Evolutionary conservation across 2,113 vertebrate species (phyloP), one percentile per base, ranked within the genome.

Genomic region (Reinhardtius hippoglossoides): DNA sequence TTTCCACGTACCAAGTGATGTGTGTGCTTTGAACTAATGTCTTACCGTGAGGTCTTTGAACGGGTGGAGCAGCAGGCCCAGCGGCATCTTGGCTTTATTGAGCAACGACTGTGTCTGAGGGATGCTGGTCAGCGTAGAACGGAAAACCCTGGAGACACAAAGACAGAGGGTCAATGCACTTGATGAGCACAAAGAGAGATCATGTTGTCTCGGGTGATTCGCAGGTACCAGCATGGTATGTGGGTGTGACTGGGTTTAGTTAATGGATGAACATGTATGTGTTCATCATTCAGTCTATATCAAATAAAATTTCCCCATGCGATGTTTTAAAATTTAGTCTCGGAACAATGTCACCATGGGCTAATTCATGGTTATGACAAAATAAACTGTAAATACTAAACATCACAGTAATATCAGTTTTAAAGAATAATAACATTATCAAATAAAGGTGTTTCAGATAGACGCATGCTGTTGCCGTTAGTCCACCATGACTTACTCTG

Each of bases 21-120:
- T 40, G 9, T 26, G 13, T 56, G 65, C 56, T 37, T 9, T 50
- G 59, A 66, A 74, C 5, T n/a, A 16, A 70, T 24, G 24, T 1
- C 3, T 93, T 97, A 99, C 98, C 94, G 96, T 96, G 78, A 98
- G 93, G 85, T 99, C 98, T 95, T 98, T 99, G 92, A 99, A 99
- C 64, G 98, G 98, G 91, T 99, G 98, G 77, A 99, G 96, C 86
- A 98, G 94, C 74, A 99, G 94, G 74, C 98, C 98, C 89, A 99
- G 85, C 21, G 98, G 98, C 93, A 99, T 96, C 93, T 97, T 99
- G 88, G 98, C 98, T 95, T 99, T 99, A 90, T 97, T 98, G 84
- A 99, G 60, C 91, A 99, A 94, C 89, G 96, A 94, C 94, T 99
- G 98, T 67, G 97, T 98, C 93, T 99, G 97, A 89, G 98, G 98